phyloP scores from a whole-genome alignment of 2,113 vertebrate genomes.

The Ovibos moschatus region DNA sequence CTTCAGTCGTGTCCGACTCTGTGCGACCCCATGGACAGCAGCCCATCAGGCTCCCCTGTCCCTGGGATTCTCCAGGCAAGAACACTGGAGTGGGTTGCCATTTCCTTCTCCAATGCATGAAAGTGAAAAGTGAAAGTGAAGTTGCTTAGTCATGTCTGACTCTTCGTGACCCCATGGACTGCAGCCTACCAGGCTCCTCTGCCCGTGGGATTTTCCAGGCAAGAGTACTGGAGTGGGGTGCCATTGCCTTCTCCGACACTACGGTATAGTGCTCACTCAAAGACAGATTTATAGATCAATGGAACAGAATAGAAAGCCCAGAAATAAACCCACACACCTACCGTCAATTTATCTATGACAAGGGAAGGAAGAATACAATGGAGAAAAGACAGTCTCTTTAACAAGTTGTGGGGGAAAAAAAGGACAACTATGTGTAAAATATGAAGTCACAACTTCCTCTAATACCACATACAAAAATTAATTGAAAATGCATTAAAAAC shows the following conservation, averaged over 20 bases:
- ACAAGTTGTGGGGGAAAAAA: neutral
- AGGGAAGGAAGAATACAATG: neutral
- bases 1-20: no score
- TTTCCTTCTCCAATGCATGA: no score
- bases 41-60: no score
- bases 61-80: no score
- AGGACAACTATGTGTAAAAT: no score
- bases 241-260: neutral
- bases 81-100: no score
- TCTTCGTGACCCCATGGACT: no score
- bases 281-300: neutral
- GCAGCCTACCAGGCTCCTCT: no score
- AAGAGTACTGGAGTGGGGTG: no score
- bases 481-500: neutral
- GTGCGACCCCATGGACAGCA: no score
- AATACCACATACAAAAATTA: neutral
- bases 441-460: neutral
- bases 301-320: neutral
- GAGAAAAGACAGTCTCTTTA: neutral
- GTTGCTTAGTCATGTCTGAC: rapidly evolving
- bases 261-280: neutral
- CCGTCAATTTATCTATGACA: neutral
- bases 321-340: neutral
- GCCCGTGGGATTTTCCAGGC: no score
- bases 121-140: no score